These are phyloP conservation scores for Odocoileus virginianus DNA, from an alignment of 2,113 vertebrate species.

Conservation along the genomic window DNA sequence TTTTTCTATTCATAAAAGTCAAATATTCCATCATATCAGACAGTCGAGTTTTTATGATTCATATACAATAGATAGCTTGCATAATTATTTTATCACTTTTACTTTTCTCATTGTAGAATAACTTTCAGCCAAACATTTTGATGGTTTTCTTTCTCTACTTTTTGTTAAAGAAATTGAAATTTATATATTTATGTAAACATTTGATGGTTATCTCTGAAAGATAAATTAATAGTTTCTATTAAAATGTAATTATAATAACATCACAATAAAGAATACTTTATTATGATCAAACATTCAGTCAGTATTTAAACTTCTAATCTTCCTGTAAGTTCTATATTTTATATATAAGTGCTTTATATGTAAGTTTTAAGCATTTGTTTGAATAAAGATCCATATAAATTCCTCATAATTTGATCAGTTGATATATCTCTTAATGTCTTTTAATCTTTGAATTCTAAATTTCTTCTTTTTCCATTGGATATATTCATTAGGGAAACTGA, in stretches of 20 bases:
- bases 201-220: background rate
- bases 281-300: background rate
- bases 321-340: background rate
- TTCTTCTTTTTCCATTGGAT: background rate
- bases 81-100: background rate
- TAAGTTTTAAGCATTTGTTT: background rate
- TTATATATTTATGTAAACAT: background rate
- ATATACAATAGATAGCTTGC: background rate
- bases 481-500: background rate
- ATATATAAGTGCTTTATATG: background rate
- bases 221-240: background rate
- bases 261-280: background rate
- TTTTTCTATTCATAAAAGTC: background rate
- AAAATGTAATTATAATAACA: background rate
- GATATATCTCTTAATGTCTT: background rate
- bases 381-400: background rate
- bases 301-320: background rate
- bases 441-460: background rate
- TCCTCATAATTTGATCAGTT: background rate
- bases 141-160: background rate
- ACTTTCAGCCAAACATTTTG: background rate
- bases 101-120: background rate
- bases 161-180: background rate
- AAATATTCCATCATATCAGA: background rate
- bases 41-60: background rate